Base-by-base conservation (phyloP, 2,888 invertebrate species). In the Lithophane semibrunnea region DNA sequence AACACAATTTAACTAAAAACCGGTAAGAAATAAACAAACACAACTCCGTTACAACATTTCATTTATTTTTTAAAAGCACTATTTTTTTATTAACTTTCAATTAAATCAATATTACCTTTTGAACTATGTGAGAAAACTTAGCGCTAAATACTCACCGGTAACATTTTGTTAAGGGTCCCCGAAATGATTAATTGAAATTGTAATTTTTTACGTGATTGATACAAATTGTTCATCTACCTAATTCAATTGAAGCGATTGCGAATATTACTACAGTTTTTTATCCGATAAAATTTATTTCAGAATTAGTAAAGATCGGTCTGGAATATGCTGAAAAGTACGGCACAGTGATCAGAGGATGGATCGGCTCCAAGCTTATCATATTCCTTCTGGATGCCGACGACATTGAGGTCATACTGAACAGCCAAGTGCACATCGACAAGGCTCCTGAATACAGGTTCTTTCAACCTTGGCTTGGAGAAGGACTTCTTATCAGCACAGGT, bases 391-490 rank as follows among this genome's bases (percentile, higher is more conserved):
- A 98, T 86, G 97, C 98, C 5, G 94, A 97, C 0, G 98, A 98
- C 87, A 97, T 98, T 37, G 98, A 98, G 92, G 94, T 98, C 0
- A 98, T 98, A 65, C 94, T 98, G 12, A 98, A 98, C 88, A 98
- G 98, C 80, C 97, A 98, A 76, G 97, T 97, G 13, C 98, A 98
- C 90, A 97, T 98, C 84, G 97, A 98, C 91, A 98, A 98, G 90
- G 97, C 98, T 0, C 89, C 97, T n/a, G 98, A 98, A 86, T 98
- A 98, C 90, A 95, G 97, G 77, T 98, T 98, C 93, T 98, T 98
- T 92, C 97, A 98, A 90, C 98, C 98, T 0, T 98, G 98, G 98
- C 97, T 98, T 72, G 98, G 98, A 21, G 97, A 98, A 90, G 98
- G 98, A 74, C 95, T 98, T 7, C 97, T 98, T 21, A 98, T 98